A percentile compares a stretch with the other conserved stretches of the same genome.
Conservation (phyloP, 1,140 invertebrate species). For the Megathymus violae region DNA sequence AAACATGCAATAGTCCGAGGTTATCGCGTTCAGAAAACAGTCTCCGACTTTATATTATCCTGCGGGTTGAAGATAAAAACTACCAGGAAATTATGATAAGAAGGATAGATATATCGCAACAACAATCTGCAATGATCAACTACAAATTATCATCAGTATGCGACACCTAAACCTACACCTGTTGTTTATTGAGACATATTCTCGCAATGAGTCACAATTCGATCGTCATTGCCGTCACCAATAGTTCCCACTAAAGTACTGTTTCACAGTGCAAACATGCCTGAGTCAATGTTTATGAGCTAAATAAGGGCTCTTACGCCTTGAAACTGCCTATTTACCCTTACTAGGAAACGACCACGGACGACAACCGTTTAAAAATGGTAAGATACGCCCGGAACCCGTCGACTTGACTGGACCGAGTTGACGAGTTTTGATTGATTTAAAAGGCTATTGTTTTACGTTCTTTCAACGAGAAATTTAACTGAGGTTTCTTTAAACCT, state of each 20-base stretch:
- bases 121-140: slow-evolving; percentile 39
- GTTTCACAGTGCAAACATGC: slow-evolving; percentile 56
- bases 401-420: slow-evolving; percentile 35
- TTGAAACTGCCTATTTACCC: slow-evolving; percentile 68
- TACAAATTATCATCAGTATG: slow-evolving; percentile 60
- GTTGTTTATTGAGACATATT: slow-evolving; percentile 53
- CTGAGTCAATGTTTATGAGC: slow-evolving; percentile 63
- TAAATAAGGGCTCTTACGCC: slow-evolving; percentile 76
- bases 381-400: slow-evolving; percentile 73
- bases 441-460: slow-evolving; percentile 40
- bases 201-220: slow-evolving; percentile 64
- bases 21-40: no score
- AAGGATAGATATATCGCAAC: slow-evolving; percentile 31
- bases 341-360: slow-evolving; percentile 64
- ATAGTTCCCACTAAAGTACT: slow-evolving; percentile 55
- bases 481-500: background rate
- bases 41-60: no score
- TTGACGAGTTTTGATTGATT: slow-evolving; percentile 49
- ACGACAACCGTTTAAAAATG: slow-evolving; percentile 56
- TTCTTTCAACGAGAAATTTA: slow-evolving; percentile 4
- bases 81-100: slow-evolving; percentile 44
- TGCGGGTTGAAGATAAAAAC: slow-evolving; percentile 28
- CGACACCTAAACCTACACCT: slow-evolving; percentile 62
- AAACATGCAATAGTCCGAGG: no score
- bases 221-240: slow-evolving; percentile 43